Evolutionary conservation across 2,888 invertebrate genomes (phyloP), one percentile per base, ranked within the genome.

Genomic region (Melanostoma scalare): DNA sequence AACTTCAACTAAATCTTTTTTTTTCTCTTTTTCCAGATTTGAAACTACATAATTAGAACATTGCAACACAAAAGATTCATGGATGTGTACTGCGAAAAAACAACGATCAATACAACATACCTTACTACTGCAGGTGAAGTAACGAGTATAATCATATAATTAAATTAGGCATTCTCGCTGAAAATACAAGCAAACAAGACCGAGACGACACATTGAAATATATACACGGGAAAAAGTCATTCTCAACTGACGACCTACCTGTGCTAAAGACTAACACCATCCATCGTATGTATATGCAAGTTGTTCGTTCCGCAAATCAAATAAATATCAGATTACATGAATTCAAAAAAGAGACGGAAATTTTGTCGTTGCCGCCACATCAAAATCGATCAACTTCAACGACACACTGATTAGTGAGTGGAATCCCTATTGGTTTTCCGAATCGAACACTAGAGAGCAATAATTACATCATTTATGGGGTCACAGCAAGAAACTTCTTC

Each of bases 261-360:
- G 68, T 35, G 44, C 60, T 58, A 48, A 5, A 6, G 42, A 40
- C 55, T 6, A 44, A 5, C 53, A 69, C 48, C 42, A 60, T 38
- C 63, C 48, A 40, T 55, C 38, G n/a, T 56, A 56, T 30, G 50
- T 67, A 65, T 40, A 74, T 71, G 82, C 65, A 73, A 78, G 48
- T 84, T 56, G 58, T 74, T 74, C 36, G 84, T 79, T 71, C 48
- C 79, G 35, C 84, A 86, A 86, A 85, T 86, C 82, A 82, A 86
- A 86, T 86, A 84, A 86, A 86, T 85, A 86, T 86, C 85, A 86
- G 85, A 86, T 86, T 86, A 86, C 86, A 86, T 86, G 86, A 85
- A 82, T 82, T 85, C 86, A 84, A 86, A 85, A 79, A 85, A 86
- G 82, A 85, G 79, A 84, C 84, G 84, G 78, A 84, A 84, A 79